A percentile compares a stretch with the other conserved stretches of the same genome.
Conservation (phyloP, 2,797 vertebrate species). For the Peromyscus nudipes region DNA sequence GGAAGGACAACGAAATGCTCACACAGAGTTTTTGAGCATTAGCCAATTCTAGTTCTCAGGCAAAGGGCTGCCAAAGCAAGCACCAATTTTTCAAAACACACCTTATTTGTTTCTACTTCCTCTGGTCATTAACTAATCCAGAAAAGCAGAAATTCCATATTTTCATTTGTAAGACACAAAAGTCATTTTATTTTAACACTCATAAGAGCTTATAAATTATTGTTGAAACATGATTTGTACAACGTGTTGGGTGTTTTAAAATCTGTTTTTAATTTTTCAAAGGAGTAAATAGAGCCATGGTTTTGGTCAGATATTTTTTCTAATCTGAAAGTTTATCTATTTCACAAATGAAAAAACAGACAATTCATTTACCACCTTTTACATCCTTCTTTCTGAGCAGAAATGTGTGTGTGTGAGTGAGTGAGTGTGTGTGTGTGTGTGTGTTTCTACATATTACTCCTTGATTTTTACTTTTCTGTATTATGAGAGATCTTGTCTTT, state of each 20-base stretch:
- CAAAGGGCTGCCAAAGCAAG: conserved; percentile 64
- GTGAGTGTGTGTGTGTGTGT: not conserved
- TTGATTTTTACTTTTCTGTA: conserved; percentile 78
- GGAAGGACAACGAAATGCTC: conserved; percentile 53
- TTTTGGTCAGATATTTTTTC: conserved; percentile 41
- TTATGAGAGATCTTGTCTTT: conserved; percentile 80
- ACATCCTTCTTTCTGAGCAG: conserved; percentile 22
- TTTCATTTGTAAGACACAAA: not conserved
- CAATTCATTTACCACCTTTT: conserved; percentile 22
- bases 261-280: conserved; percentile 35
- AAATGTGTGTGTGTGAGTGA: not conserved
- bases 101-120: conserved; percentile 47
- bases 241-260: not conserved
- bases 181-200: conserved; percentile 40
- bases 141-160: conserved; percentile 38
- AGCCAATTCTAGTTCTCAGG: conserved; percentile 43
- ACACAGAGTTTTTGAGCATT: conserved; percentile 52
- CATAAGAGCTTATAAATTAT: conserved; percentile 16
- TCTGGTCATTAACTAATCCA: conserved; percentile 35
- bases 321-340: conserved; percentile 48
- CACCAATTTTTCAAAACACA: conserved; percentile 37
- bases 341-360: conserved; percentile 56
- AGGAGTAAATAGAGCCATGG: not conserved
- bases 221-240: conserved; percentile 30
- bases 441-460: not conserved